A percentile compares a stretch with the other conserved stretches of the same genome.
Conservation (phyloP, 35 echinoderm and acorn worm genomes). For the Anneissia japonica region DNA sequence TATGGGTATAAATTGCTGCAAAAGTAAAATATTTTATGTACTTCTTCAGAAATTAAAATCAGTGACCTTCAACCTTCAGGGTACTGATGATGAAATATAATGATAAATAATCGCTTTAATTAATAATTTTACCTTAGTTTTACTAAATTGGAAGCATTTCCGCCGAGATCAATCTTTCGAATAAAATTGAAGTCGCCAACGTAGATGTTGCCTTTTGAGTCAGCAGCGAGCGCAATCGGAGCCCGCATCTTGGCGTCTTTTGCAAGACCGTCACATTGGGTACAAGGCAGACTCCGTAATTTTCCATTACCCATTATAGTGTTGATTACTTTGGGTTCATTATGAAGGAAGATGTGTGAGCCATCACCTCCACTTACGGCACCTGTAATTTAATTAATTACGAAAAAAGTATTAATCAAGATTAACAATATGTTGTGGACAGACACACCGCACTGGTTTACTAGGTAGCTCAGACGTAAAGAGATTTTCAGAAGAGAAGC, state of each 20-base stretch:
- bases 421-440: too few relatives aligned
- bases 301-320: slow-evolving; percentile 87
- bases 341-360: slow-evolving; percentile 37
- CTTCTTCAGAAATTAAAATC: too few relatives aligned
- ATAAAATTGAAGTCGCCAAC: slow-evolving; percentile 86
- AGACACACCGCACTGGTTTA: too few relatives aligned
- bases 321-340: slow-evolving; percentile 46
- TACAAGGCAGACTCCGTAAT: slow-evolving; percentile 45
- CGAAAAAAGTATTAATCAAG: too few relatives aligned
- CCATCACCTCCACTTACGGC: slow-evolving; percentile 65
- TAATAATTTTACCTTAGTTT: slow-evolving; percentile 64
- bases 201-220: slow-evolving; percentile 65
- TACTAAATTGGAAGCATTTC: slow-evolving; percentile 65
- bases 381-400: slow-evolving; percentile 26
- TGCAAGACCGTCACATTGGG: slow-evolving; percentile 69
- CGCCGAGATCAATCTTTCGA: slow-evolving; percentile 62
- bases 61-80: too few relatives aligned
- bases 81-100: too few relatives aligned
- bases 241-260: slow-evolving; percentile 68
- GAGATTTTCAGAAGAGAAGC: too few relatives aligned
- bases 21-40: too few relatives aligned
- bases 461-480: too few relatives aligned
- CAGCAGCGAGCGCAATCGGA: slow-evolving; percentile 64
- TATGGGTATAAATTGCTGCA: too few relatives aligned
- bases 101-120: too few relatives aligned